Evolutionary conservation across 2,888 invertebrate genomes (phyloP).

Genomic region (Drymonia ruficornis): DNA sequence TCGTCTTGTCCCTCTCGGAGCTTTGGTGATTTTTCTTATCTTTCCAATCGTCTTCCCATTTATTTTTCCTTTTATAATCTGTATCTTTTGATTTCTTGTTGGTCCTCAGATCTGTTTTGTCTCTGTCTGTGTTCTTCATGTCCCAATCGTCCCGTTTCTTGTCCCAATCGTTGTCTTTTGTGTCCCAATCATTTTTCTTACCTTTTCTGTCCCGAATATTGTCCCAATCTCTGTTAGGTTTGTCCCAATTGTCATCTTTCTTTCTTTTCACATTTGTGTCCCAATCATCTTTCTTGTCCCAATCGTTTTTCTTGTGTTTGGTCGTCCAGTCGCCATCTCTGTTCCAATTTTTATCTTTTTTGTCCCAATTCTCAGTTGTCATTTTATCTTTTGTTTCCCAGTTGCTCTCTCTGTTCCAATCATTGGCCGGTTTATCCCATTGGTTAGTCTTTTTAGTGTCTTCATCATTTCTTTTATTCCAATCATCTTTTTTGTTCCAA

Average conservation of each 20-base stretch:
- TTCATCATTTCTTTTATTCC: constrained; percentile 4
- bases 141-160: constrained; percentile 13
- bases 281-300: neutral
- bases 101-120: constrained; percentile 2
- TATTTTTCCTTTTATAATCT: constrained; percentile 3
- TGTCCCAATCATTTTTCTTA: constrained; percentile 20
- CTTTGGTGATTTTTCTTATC: neutral
- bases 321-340: neutral
- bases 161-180: constrained; percentile 10
- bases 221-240: neutral
- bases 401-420: constrained; percentile 2
- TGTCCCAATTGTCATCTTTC: constrained; percentile 9
- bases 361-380: neutral
- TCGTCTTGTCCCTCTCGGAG: neutral
- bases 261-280: constrained; percentile 7
- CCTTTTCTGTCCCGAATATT: constrained; percentile 19
- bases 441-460: neutral
- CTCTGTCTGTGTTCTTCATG: constrained; percentile 7
- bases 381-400: neutral
- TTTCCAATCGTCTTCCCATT: neutral
- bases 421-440: neutral
- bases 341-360: constrained; percentile 1
- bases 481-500: neutral
- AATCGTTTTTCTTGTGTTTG: neutral
- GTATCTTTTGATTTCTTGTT: constrained; percentile 2